These are phyloP conservation scores for Muricea muricata DNA, from an alignment of 92 coral and sea anemone species.

Conservation along the genomic window DNA sequence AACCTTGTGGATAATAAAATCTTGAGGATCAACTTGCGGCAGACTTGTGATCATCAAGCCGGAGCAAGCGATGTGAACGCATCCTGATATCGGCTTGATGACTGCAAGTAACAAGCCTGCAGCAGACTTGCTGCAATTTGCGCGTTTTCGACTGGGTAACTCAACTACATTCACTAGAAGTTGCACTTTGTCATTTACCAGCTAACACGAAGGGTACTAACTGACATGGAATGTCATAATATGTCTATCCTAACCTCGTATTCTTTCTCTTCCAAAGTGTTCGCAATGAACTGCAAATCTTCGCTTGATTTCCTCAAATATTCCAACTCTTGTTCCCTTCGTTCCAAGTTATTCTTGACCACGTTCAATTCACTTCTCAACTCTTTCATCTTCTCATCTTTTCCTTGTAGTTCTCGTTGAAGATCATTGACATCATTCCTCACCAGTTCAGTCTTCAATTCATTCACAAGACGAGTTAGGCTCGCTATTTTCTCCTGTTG, in stretches of 20 bases:
- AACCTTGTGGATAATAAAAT: too few species aligned
- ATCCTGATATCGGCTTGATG: too few species aligned
- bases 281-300: slow-evolving; percentile 24
- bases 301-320: slow-evolving; percentile 31
- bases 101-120: too few species aligned
- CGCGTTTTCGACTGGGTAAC: too few species aligned
- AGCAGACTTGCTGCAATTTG: too few species aligned
- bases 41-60: too few species aligned
- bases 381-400: slow-evolving; percentile 15
- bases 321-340: slow-evolving; percentile 13
- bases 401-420: slow-evolving; percentile 33
- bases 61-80: too few species aligned
- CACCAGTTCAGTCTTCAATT: slow-evolving; percentile 13
- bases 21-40: too few species aligned
- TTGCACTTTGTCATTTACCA: too few species aligned
- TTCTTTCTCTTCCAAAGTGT: slow-evolving; percentile 25
- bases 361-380: slow-evolving; percentile 22
- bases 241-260: background rate
- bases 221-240: too few species aligned
- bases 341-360: background rate
- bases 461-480: background rate
- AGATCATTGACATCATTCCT: slow-evolving; percentile 37
- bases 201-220: too few species aligned
- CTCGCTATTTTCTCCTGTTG: background rate
- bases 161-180: too few species aligned